Percentiles rank a stretch among this genome's conserved stretches.
These are phyloP conservation scores for Triplophysa tibetana DNA, from an alignment of 2,113 vertebrate species.

Conservation along the genomic window DNA sequence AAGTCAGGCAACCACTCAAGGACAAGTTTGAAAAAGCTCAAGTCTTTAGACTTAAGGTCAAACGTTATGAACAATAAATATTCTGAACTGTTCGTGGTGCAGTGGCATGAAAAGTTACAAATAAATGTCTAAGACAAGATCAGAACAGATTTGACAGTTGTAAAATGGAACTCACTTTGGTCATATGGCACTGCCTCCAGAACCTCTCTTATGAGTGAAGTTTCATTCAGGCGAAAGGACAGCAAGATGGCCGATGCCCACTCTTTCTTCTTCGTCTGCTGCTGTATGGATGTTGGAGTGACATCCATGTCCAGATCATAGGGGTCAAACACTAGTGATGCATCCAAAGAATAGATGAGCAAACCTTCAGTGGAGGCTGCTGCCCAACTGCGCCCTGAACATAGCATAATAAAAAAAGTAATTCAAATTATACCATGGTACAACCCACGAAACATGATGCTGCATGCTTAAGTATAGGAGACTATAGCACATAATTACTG, in stretches of 20 bases:
- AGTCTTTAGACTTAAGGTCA: too few species aligned
- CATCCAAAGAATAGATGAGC: conserved; percentile 90
- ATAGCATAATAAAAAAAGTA: not conserved
- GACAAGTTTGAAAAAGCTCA: too few species aligned
- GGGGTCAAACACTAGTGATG: conserved; percentile 88
- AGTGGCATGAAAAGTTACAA: too few species aligned
- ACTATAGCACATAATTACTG: too few species aligned
- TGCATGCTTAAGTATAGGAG: not conserved
- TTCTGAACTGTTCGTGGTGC: too few species aligned
- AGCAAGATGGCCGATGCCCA: conserved; percentile 84
- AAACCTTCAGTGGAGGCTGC: conserved; percentile 93
- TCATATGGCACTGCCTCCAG: conserved; percentile 84
- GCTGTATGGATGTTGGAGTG: conserved; percentile 82
- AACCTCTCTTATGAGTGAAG: conserved; percentile 81
- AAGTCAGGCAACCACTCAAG: too few species aligned
- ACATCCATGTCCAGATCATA: conserved; percentile 91
- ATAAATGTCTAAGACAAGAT: too few species aligned
- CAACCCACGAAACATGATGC: not conserved
- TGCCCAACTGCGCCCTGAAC: conserved; percentile 89
- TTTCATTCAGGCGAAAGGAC: conserved; percentile 90
- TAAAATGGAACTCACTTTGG: conserved; percentile 75
- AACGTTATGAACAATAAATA: too few species aligned
- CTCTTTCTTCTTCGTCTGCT: conserved; percentile 74
- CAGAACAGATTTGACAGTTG: not conserved
- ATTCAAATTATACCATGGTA: not conserved